These are phyloP conservation scores for Scrobipalpa atriplicella DNA, from an alignment of 2,888 invertebrate genomes.

Conservation along the genomic window DNA sequence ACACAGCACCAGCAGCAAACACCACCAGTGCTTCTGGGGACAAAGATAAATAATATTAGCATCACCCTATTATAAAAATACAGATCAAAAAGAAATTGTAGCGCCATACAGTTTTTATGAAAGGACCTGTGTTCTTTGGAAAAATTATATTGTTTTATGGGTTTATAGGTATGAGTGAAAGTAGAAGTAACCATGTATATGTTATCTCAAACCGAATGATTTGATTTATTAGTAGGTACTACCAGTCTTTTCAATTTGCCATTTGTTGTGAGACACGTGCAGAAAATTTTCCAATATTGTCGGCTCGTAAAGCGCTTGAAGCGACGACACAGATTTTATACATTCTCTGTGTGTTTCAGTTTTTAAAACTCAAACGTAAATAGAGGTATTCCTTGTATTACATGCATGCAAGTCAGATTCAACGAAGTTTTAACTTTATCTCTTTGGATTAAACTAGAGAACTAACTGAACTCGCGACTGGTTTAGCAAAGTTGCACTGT, in stretches of 20 bases:
- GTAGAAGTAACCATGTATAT: no score
- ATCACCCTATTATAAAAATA: neutral
- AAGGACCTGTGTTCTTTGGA: no score
- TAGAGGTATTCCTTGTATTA: neutral
- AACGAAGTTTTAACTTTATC: neutral
- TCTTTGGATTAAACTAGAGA: neutral
- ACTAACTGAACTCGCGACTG: neutral
- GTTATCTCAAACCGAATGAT: neutral
- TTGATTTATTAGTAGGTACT: neutral
- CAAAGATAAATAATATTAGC: constrained; percentile 32
- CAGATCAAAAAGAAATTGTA: no score
- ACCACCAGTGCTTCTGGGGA: constrained; percentile 66
- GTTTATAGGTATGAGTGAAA: no score
- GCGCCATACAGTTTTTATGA: no score
- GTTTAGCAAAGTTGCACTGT: constrained; percentile 38
- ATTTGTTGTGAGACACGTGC: constrained; percentile 36
- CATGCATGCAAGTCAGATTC: constrained; percentile 8
- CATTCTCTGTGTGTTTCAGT: no score
- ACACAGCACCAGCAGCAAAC: constrained; percentile 53
- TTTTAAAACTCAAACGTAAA: neutral
- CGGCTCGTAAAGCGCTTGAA: constrained; percentile 59
- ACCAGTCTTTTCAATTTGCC: neutral
- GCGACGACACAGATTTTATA: constrained; percentile 48
- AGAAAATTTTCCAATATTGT: constrained; percentile 73
- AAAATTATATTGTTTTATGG: no score